Evolutionary conservation across 2,797 vertebrate genomes (phyloP), one percentile per base, ranked within the genome.

Genomic region (Apogon talboti): DNA sequence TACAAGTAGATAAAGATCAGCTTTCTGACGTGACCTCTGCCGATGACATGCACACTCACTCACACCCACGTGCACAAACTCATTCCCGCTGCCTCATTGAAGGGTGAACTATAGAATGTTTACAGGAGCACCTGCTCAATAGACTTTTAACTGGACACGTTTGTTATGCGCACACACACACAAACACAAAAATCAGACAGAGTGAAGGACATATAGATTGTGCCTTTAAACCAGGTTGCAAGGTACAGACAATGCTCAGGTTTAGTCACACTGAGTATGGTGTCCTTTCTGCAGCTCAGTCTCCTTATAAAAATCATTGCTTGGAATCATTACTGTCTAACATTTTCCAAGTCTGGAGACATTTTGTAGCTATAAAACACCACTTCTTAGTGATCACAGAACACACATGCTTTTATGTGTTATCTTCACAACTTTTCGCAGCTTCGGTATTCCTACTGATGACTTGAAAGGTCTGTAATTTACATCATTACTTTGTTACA

Each of bases 1-100:
- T 67, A 68, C 52, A 50, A 65, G 75, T 19, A 75, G 82, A 87
- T 89, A 85, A 82, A 51, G 59, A 83, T 89, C 83, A 60, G 65
- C 66, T 74, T 67, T 77, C 61, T 66, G 58, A 76, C 66, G 50
- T 75, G 74, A 90, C 88, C 85, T 89, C 77, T 82, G 59, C 61
- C 79, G 87, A 84, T 76, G 82, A 75, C 85, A 65, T 28, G 10
- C 19, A 51, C 52, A 24, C 64, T 42, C 56, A 43, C 57, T 47
- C 48, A 68, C 48, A 42, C 47, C 35, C 49, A 64, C 46, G 28
- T 30, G 35, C 30, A 45, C 55, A 56, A 57, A 63, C 42, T 59
- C 49, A 56, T n/a, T 18, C 11, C 13, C 30, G 51, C 47, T 19
- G 18, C 33, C 47, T 50, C 47, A 66, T 30, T 50, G 76, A 69